These are phyloP conservation scores for Tenebrosternarchus preto DNA, from an alignment of 2,113 vertebrate species.

Conservation along the genomic window DNA sequence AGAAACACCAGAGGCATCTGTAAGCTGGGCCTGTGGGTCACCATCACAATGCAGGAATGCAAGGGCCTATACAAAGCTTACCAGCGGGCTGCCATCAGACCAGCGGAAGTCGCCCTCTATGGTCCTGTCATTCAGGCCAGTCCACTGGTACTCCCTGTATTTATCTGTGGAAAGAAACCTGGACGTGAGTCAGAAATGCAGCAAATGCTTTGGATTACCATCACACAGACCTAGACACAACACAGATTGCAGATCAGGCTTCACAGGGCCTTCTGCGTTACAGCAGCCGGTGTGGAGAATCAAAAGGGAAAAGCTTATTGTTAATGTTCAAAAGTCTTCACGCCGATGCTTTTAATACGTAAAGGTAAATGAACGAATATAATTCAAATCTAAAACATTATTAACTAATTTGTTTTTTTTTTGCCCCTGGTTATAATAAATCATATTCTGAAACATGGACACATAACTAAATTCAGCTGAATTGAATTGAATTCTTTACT, in stretches of 20 bases:
- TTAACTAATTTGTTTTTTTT: no score
- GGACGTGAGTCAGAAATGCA: background rate
- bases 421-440: background rate
- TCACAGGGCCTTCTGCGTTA: constrained; percentile 33
- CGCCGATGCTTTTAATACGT: background rate
- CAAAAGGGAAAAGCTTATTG: background rate
- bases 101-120: constrained; percentile 94
- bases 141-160: constrained; percentile 93
- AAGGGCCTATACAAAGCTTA: constrained; percentile 64
- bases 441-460: background rate
- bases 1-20: background rate
- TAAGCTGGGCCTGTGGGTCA: background rate
- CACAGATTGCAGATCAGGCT: constrained; percentile 35
- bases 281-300: background rate
- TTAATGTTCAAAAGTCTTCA: constrained; percentile 23
- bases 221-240: constrained; percentile 61
- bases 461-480: no score
- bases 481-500: no score
- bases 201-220: constrained; percentile 55
- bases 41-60: background rate
- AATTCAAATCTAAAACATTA: no score
- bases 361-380: no score
- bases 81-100: constrained; percentile 91
- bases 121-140: constrained; percentile 88
- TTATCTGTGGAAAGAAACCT: constrained; percentile 69